Percentiles rank a stretch among this genome's conserved stretches.
These are phyloP conservation scores for Lasioglossum malachurum DNA, from an alignment of 2,888 invertebrate genomes.

Conservation along the genomic window DNA sequence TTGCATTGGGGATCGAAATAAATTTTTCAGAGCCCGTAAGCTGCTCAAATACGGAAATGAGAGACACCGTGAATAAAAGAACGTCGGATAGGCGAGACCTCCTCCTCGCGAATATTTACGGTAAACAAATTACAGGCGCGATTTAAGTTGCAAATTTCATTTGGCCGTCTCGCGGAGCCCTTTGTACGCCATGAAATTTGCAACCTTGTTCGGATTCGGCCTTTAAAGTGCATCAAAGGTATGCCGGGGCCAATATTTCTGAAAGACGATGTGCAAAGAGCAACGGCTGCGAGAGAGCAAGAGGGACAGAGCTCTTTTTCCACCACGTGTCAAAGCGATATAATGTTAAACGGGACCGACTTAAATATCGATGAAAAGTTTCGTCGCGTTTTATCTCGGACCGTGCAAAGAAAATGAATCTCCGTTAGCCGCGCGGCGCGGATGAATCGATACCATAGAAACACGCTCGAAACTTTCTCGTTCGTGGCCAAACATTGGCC, in stretches of 20 bases:
- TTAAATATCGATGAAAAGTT: slow-evolving; percentile 38
- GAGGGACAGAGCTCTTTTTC: not conserved
- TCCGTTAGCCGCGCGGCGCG: not conserved
- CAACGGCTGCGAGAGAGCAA: not conserved
- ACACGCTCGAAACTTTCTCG: slow-evolving; percentile 15
- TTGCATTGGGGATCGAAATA: not conserved
- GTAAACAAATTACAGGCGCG: not conserved
- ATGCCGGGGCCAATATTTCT: slow-evolving; percentile 24
- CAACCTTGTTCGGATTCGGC: not conserved
- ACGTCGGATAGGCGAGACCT: not conserved
- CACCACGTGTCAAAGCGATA: slow-evolving; percentile 23
- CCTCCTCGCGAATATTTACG: not conserved
- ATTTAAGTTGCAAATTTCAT: slow-evolving; percentile 24
- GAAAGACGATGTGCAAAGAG: not conserved
- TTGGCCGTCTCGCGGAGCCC: not conserved
- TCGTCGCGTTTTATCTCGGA: slow-evolving; percentile 10
- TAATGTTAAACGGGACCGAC: slow-evolving; percentile 27
- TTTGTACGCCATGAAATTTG: not conserved
- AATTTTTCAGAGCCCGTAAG: not conserved
- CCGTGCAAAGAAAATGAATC: slow-evolving; percentile 30
- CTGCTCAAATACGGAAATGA: not conserved
- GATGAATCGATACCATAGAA: slow-evolving; percentile 22
- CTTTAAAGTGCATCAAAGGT: slow-evolving; percentile 18
- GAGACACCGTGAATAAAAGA: not conserved
- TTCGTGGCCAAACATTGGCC: slow-evolving; percentile 18